Evolutionary conservation across 2,888 invertebrate species (phyloP).

Genomic region (Branchellion lobata): DNA sequence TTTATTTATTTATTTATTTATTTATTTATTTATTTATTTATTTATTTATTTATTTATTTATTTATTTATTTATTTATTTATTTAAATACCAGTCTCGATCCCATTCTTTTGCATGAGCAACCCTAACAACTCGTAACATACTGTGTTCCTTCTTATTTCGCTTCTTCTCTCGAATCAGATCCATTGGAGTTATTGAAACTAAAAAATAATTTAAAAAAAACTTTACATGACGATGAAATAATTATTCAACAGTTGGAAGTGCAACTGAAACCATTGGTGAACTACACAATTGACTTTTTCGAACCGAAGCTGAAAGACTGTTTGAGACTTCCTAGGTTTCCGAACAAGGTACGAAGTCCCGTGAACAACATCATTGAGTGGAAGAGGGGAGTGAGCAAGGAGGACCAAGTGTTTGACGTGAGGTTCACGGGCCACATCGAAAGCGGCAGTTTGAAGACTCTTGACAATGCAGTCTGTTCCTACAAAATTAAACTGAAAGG

Average conservation of each 20-base stretch:
- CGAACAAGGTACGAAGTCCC: background rate
- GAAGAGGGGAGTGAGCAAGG: background rate
- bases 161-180: too few species aligned
- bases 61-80: too few species aligned
- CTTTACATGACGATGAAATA: too few species aligned
- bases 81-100: too few species aligned
- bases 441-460: background rate
- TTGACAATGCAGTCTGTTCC: background rate
- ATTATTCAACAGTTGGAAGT: background rate
- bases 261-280: background rate
- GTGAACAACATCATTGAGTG: background rate
- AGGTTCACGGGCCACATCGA: background rate
- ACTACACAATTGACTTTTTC: background rate
- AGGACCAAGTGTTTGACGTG: background rate
- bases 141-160: too few species aligned
- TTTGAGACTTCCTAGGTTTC: background rate
- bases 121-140: too few species aligned
- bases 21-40: too few species aligned
- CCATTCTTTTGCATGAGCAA: too few species aligned
- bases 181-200: too few species aligned
- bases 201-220: too few species aligned
- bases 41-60: too few species aligned
- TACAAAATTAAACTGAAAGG: background rate
- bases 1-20: too few species aligned
- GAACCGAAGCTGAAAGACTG: background rate